Percentiles rank a stretch among this genome's conserved stretches.
phyloP scores from a whole-genome alignment of 2,888 invertebrate genomes.

The Drosophila atripex region DNA sequence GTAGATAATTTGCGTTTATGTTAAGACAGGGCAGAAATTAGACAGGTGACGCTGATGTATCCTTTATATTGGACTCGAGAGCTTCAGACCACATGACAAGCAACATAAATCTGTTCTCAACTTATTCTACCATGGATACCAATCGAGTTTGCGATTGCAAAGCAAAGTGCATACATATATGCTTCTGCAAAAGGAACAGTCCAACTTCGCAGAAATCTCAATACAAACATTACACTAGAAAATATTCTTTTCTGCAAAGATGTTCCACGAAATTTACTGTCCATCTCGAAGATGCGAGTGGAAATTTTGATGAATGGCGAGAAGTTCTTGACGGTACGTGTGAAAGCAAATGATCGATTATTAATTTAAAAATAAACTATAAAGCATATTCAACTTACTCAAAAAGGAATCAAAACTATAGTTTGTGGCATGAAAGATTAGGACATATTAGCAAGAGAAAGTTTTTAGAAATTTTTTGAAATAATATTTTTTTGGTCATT shows the following conservation, averaged over 20 bases:
- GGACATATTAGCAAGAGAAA: constrained; percentile 9
- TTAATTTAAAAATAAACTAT: constrained; percentile 5
- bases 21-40: too few species aligned
- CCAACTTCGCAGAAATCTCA: not conserved
- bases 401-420: not conserved
- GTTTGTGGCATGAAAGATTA: constrained; percentile 6
- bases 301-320: constrained; percentile 8
- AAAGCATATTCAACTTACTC: not conserved
- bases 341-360: not conserved
- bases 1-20: too few species aligned
- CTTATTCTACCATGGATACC: too few species aligned
- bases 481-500: too few species aligned
- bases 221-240: too few species aligned
- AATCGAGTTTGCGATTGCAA: too few species aligned
- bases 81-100: too few species aligned
- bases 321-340: not conserved
- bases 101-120: too few species aligned
- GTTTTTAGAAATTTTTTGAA: constrained; percentile 5
- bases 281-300: not conserved
- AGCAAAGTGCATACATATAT: constrained; percentile 6
- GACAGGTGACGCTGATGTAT: too few species aligned
- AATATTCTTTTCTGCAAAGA: not conserved
- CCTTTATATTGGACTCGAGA: too few species aligned
- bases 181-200: constrained; percentile 4
- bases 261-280: too few species aligned